Conservation (phyloP, 2,888 invertebrate species). For the Cinara cedri region DNA sequence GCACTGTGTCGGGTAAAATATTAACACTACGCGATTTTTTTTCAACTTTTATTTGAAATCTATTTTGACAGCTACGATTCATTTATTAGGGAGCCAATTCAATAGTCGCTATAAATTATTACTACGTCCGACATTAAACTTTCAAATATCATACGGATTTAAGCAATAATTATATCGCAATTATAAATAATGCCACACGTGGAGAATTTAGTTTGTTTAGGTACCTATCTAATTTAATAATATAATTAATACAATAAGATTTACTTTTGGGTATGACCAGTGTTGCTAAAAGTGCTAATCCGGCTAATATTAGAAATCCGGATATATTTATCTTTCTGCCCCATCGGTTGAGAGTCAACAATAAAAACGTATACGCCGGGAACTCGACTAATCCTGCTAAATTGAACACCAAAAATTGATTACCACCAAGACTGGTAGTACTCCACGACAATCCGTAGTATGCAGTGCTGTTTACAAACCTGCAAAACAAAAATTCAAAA, state of each 20-base stretch:
- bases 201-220: too few species aligned
- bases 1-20: too few species aligned
- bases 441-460: slow-evolving; percentile 82
- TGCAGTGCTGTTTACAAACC: slow-evolving; percentile 77
- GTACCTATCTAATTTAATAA: neutral
- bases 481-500: slow-evolving; percentile 61
- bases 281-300: slow-evolving; percentile 68
- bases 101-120: too few species aligned
- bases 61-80: too few species aligned
- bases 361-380: slow-evolving; percentile 73
- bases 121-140: too few species aligned
- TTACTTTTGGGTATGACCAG: slow-evolving; percentile 68
- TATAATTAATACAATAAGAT: slow-evolving; percentile 56
- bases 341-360: slow-evolving; percentile 73
- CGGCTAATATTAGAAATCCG: slow-evolving; percentile 72
- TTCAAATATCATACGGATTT: too few species aligned
- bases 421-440: slow-evolving; percentile 74
- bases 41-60: too few species aligned
- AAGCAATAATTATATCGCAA: too few species aligned
- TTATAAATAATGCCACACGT: too few species aligned
- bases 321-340: slow-evolving; percentile 74
- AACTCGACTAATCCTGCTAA: slow-evolving; percentile 79
- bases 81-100: too few species aligned
- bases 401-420: slow-evolving; percentile 75
- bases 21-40: too few species aligned